These are phyloP conservation scores for Sphaeridia pumilis DNA, from an alignment of 2,888 invertebrate species.

Conservation along the genomic window DNA sequence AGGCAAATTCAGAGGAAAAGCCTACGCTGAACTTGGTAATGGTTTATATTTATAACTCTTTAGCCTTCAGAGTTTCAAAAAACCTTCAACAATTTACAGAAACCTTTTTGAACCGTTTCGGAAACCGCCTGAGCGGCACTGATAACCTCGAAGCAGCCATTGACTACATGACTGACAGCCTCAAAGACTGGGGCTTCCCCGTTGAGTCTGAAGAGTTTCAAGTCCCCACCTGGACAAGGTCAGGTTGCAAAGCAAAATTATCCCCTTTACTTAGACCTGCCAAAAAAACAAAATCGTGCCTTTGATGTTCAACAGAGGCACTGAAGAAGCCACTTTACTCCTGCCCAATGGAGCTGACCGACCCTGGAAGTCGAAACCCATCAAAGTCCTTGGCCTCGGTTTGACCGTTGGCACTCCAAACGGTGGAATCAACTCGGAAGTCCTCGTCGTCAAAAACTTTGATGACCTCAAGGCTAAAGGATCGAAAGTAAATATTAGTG, in stretches of 20 bases:
- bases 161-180: conserved; percentile 40
- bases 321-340: not conserved
- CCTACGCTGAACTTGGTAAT: conserved; percentile 36
- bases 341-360: not conserved
- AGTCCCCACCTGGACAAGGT: conserved; percentile 13
- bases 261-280: too few species aligned
- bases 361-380: conserved; percentile 14
- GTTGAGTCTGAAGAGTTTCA: conserved; percentile 7
- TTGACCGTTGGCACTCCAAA: conserved; percentile 27
- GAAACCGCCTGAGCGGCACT: conserved; percentile 40
- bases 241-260: too few species aligned
- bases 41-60: too few species aligned
- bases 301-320: not conserved
- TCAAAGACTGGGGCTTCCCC: conserved; percentile 13
- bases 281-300: too few species aligned
- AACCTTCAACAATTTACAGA: too few species aligned
- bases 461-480: conserved; percentile 21
- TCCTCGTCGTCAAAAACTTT: conserved; percentile 29
- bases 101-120: conserved; percentile 39
- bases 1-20: conserved; percentile 47
- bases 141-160: conserved; percentile 41
- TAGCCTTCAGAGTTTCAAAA: too few species aligned
- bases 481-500: conserved; percentile 4
- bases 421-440: conserved; percentile 28
- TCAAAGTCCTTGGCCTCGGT: conserved; percentile 29